A percentile compares a stretch with the other conserved stretches of the same genome.
phyloP scores from a whole-genome alignment of 2,888 invertebrate species.

The Helicoverpa assulta region DNA sequence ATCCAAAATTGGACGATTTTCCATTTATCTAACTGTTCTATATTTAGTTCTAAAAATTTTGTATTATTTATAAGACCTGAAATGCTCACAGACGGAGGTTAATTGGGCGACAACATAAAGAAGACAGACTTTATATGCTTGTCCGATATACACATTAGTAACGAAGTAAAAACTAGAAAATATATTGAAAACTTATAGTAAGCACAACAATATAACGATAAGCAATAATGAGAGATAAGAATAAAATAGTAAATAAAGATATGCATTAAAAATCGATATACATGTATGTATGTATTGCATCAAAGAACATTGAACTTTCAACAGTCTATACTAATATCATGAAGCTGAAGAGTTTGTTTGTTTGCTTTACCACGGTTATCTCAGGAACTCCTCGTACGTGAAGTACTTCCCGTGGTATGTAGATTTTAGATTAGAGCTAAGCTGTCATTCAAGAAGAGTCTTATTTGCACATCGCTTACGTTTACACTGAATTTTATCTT shows the following conservation, averaged over 20 bases:
- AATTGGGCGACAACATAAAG: background rate
- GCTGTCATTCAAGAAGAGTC: too few species aligned
- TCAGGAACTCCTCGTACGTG: too few species aligned
- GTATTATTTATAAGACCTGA: background rate
- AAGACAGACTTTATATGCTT: background rate
- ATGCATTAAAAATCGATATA: too few species aligned
- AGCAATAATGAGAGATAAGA: background rate
- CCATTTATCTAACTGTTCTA: background rate
- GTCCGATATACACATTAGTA: background rate
- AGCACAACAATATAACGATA: background rate
- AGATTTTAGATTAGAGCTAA: too few species aligned
- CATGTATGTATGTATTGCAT: background rate
- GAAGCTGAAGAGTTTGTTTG: too few species aligned
- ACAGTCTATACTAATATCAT: too few species aligned
- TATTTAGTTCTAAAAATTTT: background rate
- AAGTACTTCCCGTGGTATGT: too few species aligned
- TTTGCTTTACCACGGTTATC: too few species aligned
- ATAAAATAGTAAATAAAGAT: background rate
- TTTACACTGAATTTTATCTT: too few species aligned
- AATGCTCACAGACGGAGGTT: background rate
- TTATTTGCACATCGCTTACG: too few species aligned
- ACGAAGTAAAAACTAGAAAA: background rate
- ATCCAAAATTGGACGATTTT: background rate
- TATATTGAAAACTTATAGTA: background rate
- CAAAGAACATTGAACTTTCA: background rate